Conservation (phyloP, 1,140 invertebrate genomes). For the Drosophila simulans region DNA sequence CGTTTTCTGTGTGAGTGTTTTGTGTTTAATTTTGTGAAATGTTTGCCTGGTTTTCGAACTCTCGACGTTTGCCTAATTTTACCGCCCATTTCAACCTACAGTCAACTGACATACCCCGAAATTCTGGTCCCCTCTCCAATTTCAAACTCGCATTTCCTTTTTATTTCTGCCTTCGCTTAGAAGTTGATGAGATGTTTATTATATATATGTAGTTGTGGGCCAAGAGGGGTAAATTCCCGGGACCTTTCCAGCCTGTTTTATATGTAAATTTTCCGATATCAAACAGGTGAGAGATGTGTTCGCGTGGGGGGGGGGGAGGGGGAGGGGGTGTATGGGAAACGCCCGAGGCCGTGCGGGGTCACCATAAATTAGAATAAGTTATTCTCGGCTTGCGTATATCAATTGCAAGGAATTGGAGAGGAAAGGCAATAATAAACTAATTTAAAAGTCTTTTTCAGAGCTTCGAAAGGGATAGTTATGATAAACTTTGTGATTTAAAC, state of each 20-base stretch:
- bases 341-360: conserved; percentile 10
- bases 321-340: neutral
- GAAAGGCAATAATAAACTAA: conserved; percentile 16
- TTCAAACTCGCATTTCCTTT: conserved; percentile 21
- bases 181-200: conserved; percentile 75
- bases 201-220: conserved; percentile 41
- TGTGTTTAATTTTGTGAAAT: conserved; percentile 65
- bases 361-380: conserved; percentile 71
- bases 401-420: conserved; percentile 23
- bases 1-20: conserved; percentile 13
- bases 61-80: conserved; percentile 65
- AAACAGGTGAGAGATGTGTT: conserved; percentile 53
- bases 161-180: conserved; percentile 20
- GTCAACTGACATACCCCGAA: neutral
- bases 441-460: conserved; percentile 16
- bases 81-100: conserved; percentile 3
- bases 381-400: conserved; percentile 42
- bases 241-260: conserved; percentile 43
- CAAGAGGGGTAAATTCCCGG: conserved; percentile 4
- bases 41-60: conserved; percentile 52
- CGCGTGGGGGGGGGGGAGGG: neutral
- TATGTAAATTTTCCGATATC: conserved; percentile 62
- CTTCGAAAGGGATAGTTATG: neutral
- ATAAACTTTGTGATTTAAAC: neutral
- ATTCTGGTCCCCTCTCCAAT: conserved; percentile 1